Conservation (phyloP, 1,140 invertebrate species). For the Atta texana region DNA sequence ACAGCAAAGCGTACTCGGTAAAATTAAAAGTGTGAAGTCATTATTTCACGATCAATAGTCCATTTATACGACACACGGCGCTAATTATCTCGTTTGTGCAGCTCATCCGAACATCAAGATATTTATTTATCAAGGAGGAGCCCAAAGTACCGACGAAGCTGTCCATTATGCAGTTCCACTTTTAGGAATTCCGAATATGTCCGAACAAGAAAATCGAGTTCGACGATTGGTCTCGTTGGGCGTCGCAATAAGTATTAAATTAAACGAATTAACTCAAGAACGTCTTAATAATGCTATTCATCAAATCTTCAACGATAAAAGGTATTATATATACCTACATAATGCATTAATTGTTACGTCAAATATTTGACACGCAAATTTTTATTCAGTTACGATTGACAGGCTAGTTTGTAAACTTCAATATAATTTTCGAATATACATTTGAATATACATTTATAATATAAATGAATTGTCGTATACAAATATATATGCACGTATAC, state of each 20-base stretch:
- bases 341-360: not conserved
- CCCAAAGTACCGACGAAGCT: constrained; percentile 85
- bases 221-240: constrained; percentile 63
- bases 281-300: constrained; percentile 53
- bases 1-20: constrained; percentile 81
- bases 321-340: constrained; percentile 25
- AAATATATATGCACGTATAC: no score
- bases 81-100: constrained; percentile 57
- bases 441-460: not conserved
- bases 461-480: not conserved
- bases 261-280: constrained; percentile 52
- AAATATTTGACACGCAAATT: not conserved
- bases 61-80: not conserved
- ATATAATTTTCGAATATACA: not conserved
- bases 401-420: not conserved
- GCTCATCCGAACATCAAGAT: constrained; percentile 83
- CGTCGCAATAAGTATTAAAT: constrained; percentile 60
- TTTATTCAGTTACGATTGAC: not conserved
- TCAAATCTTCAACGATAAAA: constrained; percentile 69
- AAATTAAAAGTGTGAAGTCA: constrained; percentile 51
- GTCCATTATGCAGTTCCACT: constrained; percentile 84
- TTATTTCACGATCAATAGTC: constrained; percentile 19
- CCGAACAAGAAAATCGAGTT: constrained; percentile 74
- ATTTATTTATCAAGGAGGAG: constrained; percentile 86
- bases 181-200: constrained; percentile 82